phyloP scores from a whole-genome alignment of 64 coral and sea anemone genomes.

The Acropora yongei region DNA sequence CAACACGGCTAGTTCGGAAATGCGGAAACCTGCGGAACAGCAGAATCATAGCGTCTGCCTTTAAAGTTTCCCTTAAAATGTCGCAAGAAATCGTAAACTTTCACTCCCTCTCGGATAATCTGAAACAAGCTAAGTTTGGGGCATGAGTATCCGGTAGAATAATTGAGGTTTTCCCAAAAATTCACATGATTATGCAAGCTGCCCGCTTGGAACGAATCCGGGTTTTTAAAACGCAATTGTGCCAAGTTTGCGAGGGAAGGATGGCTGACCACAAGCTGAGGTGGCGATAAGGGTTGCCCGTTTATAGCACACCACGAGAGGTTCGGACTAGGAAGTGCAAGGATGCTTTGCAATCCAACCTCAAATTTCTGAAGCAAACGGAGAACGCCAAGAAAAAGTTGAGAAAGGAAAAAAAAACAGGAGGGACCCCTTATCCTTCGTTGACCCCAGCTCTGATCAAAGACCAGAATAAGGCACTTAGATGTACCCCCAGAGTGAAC shows the following conservation, averaged over 20 bases:
- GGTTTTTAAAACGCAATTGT: conserved; percentile 28
- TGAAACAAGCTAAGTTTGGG: neutral
- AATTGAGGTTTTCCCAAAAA: conserved; percentile 4
- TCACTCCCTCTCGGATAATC: conserved; percentile 39
- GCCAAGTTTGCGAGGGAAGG: conserved; percentile 1
- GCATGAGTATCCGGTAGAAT: neutral
- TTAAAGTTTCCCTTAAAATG: conserved; percentile 48
- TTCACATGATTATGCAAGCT: conserved; percentile 10
- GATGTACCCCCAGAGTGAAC: neutral
- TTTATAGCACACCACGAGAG: conserved; percentile 11
- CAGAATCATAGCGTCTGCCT: conserved; percentile 11
- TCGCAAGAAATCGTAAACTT: conserved; percentile 11
- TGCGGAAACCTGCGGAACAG: neutral
- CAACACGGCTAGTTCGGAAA: conserved; percentile 23
- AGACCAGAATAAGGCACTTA: conserved; percentile 15
- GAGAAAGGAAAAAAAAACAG: neutral
- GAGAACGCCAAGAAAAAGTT: neutral
- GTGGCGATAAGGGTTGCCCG: conserved; percentile 1
- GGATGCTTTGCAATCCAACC: conserved; percentile 1
- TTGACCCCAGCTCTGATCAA: conserved; percentile 18
- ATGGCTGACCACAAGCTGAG: neutral
- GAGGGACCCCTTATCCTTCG: conserved; percentile 13
- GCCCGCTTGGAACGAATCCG: conserved; percentile 26
- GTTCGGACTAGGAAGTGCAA: neutral
- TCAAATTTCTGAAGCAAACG: neutral